These are phyloP conservation scores for Oxyruncus cristatus DNA, from an alignment of 2,113 vertebrate species.

Conservation along the genomic window DNA sequence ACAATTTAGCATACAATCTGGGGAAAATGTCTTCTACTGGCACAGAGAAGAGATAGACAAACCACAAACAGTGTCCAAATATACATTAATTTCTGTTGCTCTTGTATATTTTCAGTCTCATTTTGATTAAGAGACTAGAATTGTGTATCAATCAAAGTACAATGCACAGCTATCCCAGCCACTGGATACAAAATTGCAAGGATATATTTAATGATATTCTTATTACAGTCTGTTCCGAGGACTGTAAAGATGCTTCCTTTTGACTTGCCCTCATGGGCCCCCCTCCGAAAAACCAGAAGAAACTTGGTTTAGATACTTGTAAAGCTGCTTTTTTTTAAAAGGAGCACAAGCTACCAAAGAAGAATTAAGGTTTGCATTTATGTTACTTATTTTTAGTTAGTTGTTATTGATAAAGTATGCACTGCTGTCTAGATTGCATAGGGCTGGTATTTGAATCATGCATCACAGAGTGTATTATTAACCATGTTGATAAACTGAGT, in stretches of 20 bases:
- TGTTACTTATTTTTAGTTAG: neutral
- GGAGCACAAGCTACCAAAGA: neutral
- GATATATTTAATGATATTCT: neutral
- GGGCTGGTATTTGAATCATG: neutral
- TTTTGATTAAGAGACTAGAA: neutral
- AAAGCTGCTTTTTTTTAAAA: neutral
- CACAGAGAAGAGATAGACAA: neutral
- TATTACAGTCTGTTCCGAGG: neutral
- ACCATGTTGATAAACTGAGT: neutral
- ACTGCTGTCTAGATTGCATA: neutral
- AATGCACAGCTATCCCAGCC: neutral
- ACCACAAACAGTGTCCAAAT: neutral
- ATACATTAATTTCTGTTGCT: neutral
- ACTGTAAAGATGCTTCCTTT: neutral
- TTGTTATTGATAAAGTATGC: neutral
- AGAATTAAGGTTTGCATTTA: neutral
- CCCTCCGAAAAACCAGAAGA: accelerated
- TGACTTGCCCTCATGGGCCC: accelerated
- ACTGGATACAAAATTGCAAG: neutral
- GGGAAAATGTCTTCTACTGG: neutral
- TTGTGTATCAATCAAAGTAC: neutral
- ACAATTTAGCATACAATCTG: slow-evolving; percentile 9
- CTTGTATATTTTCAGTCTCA: neutral
- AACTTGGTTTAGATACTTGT: neutral
- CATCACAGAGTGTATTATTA: neutral